Evolutionary conservation across 2,113 vertebrate genomes (phyloP), one percentile per base, ranked within the genome.

Genomic region (Petroica traversi): DNA sequence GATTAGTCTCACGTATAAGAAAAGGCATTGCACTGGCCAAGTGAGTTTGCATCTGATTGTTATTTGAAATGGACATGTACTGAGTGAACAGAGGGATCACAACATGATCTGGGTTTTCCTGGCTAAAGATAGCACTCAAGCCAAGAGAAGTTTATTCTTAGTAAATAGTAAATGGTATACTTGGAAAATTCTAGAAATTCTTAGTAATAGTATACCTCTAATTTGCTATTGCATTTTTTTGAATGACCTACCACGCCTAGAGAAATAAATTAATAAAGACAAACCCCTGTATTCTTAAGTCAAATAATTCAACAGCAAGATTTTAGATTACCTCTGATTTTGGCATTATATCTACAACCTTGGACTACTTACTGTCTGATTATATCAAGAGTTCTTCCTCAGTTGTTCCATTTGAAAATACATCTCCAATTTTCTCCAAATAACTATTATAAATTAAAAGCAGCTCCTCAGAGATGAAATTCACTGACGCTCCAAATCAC

Each of bases 391-490:
- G 54, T 88, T 96, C 55, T 92, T 94, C 75, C 95, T 93, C 87
- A 84, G 79, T 84, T 95, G 74, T 86, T 96, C 80, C 92, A 83
- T 90, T 95, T 96, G 93, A 97, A 97, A 97, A 88, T 48, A 43
- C 92, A 96, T 95, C 88, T 97, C 69, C 91, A 51, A 84, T 96
- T 97, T 97, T 94, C 66, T 92, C 80, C 41, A 95, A 74, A 91
- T 92, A 87, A 88, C 76, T 92, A 59, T 63, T 94, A 88, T 89
- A 93, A 96, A 98, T 97, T 96, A 85, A 93, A 96, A 95, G 69
- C 77, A 96, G 94, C 73, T 94, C 86, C 38, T 68, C 82, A 77
- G 61, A 89, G 79, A 94, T 84, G 48, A 90, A 90, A 92, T 84
- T 94, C 86, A 67, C 88, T 84, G 85, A 95, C 80, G 83, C 57